Conservation (phyloP, 2,113 vertebrate genomes). For the Mormoops blainvillei region DNA sequence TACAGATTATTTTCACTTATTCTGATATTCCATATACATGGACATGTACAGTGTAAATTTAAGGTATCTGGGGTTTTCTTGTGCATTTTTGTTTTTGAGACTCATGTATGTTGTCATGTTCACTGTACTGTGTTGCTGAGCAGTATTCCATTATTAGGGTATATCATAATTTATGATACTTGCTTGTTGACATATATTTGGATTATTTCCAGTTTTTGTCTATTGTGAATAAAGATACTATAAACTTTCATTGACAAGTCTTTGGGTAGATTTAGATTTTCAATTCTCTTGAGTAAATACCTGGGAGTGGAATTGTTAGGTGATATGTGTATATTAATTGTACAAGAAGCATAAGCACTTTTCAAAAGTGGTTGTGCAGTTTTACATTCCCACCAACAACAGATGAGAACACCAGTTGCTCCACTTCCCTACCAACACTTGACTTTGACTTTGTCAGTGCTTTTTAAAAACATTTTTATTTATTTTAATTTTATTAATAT, state of each 20-base stretch:
- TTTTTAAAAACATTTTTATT: background rate
- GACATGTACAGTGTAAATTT: background rate
- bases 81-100: background rate
- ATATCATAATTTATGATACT: background rate
- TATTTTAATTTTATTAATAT: no score
- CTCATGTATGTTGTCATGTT: background rate
- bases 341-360: background rate
- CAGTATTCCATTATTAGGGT: background rate
- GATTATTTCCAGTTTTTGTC: background rate
- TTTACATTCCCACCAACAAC: background rate
- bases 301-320: background rate
- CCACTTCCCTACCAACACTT: background rate
- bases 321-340: background rate
- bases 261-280: background rate
- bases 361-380: background rate
- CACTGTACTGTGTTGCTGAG: background rate
- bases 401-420: background rate
- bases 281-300: background rate
- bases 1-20: background rate
- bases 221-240: background rate
- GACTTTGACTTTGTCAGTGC: background rate
- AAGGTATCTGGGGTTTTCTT: background rate
- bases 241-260: background rate
- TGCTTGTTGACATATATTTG: background rate
- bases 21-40: background rate